phyloP scores from a whole-genome alignment of 2,113 vertebrate species.

The Lethenteron camtschaticum region DNA sequence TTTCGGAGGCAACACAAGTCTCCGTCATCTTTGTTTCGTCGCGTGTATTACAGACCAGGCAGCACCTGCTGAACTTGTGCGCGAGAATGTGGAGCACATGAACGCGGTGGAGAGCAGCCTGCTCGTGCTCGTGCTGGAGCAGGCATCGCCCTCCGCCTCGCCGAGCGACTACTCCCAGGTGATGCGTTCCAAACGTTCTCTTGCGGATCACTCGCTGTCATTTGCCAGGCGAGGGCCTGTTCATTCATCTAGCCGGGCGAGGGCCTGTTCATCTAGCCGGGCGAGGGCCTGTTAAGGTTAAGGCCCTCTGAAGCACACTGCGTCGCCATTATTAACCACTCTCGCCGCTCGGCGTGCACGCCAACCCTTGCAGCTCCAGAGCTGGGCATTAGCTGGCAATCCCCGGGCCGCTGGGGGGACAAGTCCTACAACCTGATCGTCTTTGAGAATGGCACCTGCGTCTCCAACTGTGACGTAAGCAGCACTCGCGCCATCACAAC shows the following conservation, averaged over 20 bases:
- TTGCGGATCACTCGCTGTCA: not conserved
- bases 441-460: slow-evolving; percentile 50
- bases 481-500: not conserved
- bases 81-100: slow-evolving; percentile 43
- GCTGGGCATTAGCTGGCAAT: slow-evolving; percentile 34
- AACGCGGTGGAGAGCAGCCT: slow-evolving; percentile 68
- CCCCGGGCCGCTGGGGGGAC: slow-evolving; percentile 74
- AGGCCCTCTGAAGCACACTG: not conserved
- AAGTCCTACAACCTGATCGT: slow-evolving; percentile 59
- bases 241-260: not conserved
- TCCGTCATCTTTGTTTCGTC: not conserved
- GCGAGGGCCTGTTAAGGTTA: not conserved
- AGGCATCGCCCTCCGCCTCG: slow-evolving; percentile 36
- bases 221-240: not conserved
- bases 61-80: slow-evolving; percentile 58
- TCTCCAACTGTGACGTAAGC: slow-evolving; percentile 64
- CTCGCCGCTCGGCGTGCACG: not conserved
- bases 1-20: not conserved
- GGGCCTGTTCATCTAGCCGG: not conserved
- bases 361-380: not conserved
- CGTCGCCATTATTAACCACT: not conserved
- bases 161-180: slow-evolving; percentile 50
- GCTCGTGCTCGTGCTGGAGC: slow-evolving; percentile 46
- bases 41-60: slow-evolving; percentile 33
- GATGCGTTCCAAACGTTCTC: not conserved